Conservation (phyloP, 2,113 vertebrate species). For the Isurus oxyrinchus region DNA sequence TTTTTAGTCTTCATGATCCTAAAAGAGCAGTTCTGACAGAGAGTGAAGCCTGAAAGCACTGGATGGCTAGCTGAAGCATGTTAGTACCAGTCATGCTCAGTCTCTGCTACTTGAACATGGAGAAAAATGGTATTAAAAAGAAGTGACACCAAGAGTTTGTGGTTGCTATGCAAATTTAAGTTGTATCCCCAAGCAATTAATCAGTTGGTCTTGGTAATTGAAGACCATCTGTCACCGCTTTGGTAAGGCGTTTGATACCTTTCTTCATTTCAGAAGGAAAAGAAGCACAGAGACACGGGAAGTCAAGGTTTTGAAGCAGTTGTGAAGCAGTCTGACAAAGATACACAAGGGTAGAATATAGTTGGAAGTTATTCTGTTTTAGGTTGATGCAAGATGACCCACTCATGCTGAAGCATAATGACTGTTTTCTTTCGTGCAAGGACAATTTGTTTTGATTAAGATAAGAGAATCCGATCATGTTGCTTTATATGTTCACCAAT, state of each 20-base stretch:
- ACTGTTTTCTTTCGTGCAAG: not conserved
- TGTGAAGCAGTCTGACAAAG: not conserved
- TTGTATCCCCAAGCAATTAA: not conserved
- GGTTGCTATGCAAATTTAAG: not conserved
- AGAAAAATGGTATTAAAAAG: not conserved
- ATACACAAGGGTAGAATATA: not conserved
- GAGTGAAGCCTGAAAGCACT: not conserved
- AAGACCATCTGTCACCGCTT: not conserved
- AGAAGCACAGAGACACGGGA: not conserved
- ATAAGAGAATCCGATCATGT: not conserved
- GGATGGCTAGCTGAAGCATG: not conserved
- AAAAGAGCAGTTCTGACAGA: not conserved
- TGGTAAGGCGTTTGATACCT: not conserved
- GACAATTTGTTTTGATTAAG: not conserved
- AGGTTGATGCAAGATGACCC: not conserved
- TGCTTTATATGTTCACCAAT: not conserved
- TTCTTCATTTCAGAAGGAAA: not conserved
- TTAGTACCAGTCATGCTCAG: not conserved
- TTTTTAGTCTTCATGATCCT: not conserved
- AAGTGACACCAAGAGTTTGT: not conserved
- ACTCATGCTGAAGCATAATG: not conserved
- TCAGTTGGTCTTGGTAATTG: not conserved
- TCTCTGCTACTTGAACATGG: not conserved
- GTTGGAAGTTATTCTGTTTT: not conserved
- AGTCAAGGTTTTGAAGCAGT: not conserved